Base-by-base conservation (phyloP, 2,113 vertebrate species). In the Seriola quinqueradiata region DNA sequence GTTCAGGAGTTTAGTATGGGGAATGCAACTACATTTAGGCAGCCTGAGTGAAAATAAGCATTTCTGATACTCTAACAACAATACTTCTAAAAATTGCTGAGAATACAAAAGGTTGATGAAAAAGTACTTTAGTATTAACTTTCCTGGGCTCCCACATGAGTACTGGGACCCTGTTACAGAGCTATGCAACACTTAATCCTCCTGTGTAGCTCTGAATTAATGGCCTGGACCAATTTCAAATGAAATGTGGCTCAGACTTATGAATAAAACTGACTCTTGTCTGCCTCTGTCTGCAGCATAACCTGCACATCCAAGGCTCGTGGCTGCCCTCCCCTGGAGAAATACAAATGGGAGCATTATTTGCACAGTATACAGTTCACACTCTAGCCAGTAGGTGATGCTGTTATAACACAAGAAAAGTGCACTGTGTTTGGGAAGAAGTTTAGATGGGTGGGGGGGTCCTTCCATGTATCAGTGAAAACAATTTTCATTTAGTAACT, bases 281-380 rank as follows among this genome's bases (percentile, higher is more conserved):
- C 70, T 73, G 2, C n/a, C 11, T 11, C n/a, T 4, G 36, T 70
- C 42, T 65, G 63, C 64, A 68, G 32, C 5, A 2, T 10, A 77
- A 73, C 57, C 60, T 72, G 68, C 13, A 19, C 75, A 71, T 83
- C 34, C 74, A 83, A 93, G 92, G 92, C 89, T 92, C 89, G 42
- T 80, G 91, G 87, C 87, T 93, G 94, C 93, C 94, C 92, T 91
- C 94, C 70, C 60, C 90, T 94, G 94, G 92, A 91, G 81, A 90
- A 85, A 92, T 68, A 52, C 68, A 77, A 50, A 66, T 9, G 40
- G 48, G 60, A 59, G 17, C 17, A 8, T 19, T 11, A 42, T 25
- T 16, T 52, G 1, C 28, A 50, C 16, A 59, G 9, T 0, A 12
- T 4, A 60, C 8, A 5, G 63, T 71, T 54, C 72, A 10, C 25